These are phyloP conservation scores for Lasioglossum villosulum DNA, from an alignment of 2,888 invertebrate species.

Conservation along the genomic window DNA sequence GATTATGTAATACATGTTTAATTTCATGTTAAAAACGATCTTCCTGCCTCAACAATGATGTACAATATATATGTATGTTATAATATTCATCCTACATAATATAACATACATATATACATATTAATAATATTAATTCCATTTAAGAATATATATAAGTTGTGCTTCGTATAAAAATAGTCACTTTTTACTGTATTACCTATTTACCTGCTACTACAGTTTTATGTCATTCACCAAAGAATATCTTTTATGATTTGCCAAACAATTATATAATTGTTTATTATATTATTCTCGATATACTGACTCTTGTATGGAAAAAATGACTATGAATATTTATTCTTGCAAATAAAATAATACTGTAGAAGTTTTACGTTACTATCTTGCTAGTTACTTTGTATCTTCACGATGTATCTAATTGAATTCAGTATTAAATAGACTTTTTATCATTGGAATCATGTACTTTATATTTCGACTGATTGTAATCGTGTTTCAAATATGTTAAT, in stretches of 20 bases:
- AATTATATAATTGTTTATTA: conserved; percentile 65
- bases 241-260: conserved; percentile 62
- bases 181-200: conserved; percentile 50
- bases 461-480: conserved; percentile 22
- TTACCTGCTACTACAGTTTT: conserved; percentile 49
- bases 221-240: conserved; percentile 72
- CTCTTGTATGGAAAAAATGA: conserved; percentile 74
- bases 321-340: conserved; percentile 68
- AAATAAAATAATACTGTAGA: conserved; percentile 49
- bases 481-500: conserved; percentile 9
- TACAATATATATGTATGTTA: conserved; percentile 29
- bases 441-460: conserved; percentile 35
- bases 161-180: conserved; percentile 45
- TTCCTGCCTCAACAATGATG: conserved; percentile 61
- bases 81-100: conserved; percentile 49
- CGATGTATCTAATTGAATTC: conserved; percentile 65
- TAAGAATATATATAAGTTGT: conserved; percentile 51
- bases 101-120: conserved; percentile 38
- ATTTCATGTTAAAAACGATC: conserved; percentile 38
- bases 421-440: conserved; percentile 51
- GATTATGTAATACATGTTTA: conserved; percentile 36
- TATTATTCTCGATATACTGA: conserved; percentile 57
- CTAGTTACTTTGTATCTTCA: conserved; percentile 37
- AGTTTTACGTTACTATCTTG: conserved; percentile 21
- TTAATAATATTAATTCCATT: conserved; percentile 61